Evolutionary conservation across 2,888 invertebrate genomes (phyloP), one percentile per base, ranked within the genome.

Genomic region (Philopedon plagiatum): DNA sequence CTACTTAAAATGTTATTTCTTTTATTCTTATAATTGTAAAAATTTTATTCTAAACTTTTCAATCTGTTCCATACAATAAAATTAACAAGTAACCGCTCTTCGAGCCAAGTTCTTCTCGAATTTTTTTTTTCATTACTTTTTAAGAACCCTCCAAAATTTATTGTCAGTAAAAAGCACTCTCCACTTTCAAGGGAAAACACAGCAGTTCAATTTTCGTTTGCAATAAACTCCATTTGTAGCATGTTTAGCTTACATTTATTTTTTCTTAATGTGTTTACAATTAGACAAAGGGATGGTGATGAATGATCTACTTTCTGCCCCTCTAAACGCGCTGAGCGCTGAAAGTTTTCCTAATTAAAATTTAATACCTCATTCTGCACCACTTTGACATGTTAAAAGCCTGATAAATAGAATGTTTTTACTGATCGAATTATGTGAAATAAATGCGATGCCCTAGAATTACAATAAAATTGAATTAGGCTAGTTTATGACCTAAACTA

Each of bases 261-360:
- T 44, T 44, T 44, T 44, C 19, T 9, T 19, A 34, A 34, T 34
- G 34, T 11, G 5, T 34, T 9, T 34, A 9, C 34, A 34, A 34
- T 34, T 34, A 34, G 34, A 34, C 34, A 34, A 5, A 5, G 11
- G 4, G 34, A 34, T 34, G 34, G 44, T 44, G 44, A 44, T 44
- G 15, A 34, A 7, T 4, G 34, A 34, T 34, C 34, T 58, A 37
- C 34, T 66, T 66, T 58, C 21, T 46, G 49, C 58, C 46, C 58
- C 46, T 66, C 46, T 34, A 46, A 49, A 66, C 46, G 58, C 37
- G 54, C n/a, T 37, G 44, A 58, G 57, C 58, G 58, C 18, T 41
- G 58, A 66, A 65, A 58, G 57, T 51, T 51, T 58, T 66, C 66
- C 58, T 66, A 66, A 66, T 66, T 66, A 66, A 66, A 66, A 66